A percentile compares a stretch with the other conserved stretches of the same genome.
These are phyloP conservation scores for Bagarius yarrelli DNA, from an alignment of 2,113 vertebrate genomes.

Conservation along the genomic window DNA sequence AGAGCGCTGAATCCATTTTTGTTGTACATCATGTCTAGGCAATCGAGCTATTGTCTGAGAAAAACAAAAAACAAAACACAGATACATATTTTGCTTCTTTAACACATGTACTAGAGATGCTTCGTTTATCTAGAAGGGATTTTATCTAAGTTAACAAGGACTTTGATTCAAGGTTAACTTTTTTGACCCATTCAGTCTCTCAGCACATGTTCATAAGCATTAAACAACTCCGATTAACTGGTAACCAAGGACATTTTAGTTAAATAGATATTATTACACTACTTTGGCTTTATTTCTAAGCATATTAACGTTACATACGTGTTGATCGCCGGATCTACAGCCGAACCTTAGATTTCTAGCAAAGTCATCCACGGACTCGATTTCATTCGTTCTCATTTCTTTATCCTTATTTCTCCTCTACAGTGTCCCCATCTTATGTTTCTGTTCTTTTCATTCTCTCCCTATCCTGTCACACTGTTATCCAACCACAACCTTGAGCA, in stretches of 20 bases:
- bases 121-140: too few species aligned
- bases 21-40: too few species aligned
- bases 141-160: too few species aligned
- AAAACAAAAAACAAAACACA: too few species aligned
- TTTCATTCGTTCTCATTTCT: background rate
- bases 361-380: background rate
- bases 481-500: background rate
- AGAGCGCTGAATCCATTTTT: background rate
- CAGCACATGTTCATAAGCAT: too few species aligned
- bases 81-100: too few species aligned
- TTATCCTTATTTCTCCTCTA: constrained; percentile 2
- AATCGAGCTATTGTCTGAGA: too few species aligned
- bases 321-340: background rate
- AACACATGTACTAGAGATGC: too few species aligned
- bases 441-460: background rate
- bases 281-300: background rate
- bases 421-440: background rate
- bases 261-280: background rate
- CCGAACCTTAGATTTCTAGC: background rate
- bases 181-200: too few species aligned
- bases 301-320: constrained; percentile 1
- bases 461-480: background rate
- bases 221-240: too few species aligned
- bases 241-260: background rate
- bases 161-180: too few species aligned